Conservation (phyloP, 1,140 invertebrate genomes). For the Palaemon carinicauda region DNA sequence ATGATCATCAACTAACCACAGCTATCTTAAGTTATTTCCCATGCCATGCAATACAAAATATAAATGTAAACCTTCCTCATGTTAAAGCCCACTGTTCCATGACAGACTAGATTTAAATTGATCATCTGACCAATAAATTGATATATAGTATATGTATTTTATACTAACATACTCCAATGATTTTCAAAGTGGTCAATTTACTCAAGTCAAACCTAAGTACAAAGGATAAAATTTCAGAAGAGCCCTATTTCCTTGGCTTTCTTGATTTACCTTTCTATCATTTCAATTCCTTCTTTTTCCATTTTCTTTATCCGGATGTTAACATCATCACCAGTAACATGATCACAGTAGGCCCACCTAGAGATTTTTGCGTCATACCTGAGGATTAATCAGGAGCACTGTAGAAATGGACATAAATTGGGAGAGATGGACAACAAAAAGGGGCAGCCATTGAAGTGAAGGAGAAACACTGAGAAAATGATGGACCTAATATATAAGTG, state of each 20-base stretch:
- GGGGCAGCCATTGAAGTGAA: not conserved
- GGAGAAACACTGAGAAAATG: not conserved
- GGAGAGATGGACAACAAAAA: not conserved
- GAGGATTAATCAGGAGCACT: constrained; percentile 30
- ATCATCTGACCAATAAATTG: too few species aligned
- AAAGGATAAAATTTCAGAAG: not conserved
- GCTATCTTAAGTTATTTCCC: too few species aligned
- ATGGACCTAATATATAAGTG: too few species aligned
- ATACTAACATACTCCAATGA: not conserved
- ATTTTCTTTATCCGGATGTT: constrained; percentile 59
- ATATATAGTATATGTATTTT: too few species aligned
- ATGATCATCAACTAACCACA: too few species aligned
- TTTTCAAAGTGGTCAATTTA: too few species aligned
- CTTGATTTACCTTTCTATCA: constrained; percentile 40
- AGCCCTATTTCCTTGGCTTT: not conserved
- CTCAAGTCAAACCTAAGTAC: not conserved
- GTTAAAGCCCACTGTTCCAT: too few species aligned
- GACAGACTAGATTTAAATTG: too few species aligned
- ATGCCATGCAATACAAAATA: too few species aligned
- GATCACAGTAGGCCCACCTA: constrained; percentile 51
- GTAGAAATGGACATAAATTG: not conserved
- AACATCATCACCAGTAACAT: constrained; percentile 52
- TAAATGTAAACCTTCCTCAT: too few species aligned
- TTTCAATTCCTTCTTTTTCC: constrained; percentile 55
- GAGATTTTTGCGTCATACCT: constrained; percentile 27